Conservation (phyloP, 2,113 vertebrate genomes). For the Anas platyrhynchos region DNA sequence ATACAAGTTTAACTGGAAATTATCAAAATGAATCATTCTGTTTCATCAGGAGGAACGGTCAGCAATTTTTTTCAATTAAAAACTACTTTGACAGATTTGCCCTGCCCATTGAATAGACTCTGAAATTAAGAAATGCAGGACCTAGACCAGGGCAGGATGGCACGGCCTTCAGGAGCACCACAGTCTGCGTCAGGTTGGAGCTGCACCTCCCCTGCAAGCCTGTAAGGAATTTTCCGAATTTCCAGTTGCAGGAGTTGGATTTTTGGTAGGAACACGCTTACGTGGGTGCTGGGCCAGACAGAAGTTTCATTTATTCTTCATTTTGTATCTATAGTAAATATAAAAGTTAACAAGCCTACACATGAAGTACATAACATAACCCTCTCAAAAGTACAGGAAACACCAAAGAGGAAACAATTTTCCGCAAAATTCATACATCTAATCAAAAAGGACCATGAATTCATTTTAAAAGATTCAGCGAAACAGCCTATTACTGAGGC, state of each 20-base stretch:
- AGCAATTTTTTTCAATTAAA: neutral
- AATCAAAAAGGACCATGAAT: neutral
- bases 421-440: neutral
- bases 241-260: neutral
- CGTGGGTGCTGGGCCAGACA: neutral
- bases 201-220: neutral
- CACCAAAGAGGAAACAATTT: neutral
- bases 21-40: neutral
- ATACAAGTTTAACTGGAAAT: neutral
- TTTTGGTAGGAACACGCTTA: neutral
- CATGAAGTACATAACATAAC: neutral
- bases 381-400: neutral
- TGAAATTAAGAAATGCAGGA: neutral
- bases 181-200: too few relatives aligned
- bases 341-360: neutral
- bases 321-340: neutral
- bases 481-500: neutral
- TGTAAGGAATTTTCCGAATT: too few relatives aligned
- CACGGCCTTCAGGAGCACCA: neutral
- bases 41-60: neutral
- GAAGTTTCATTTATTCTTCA: neutral
- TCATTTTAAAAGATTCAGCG: neutral
- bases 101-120: neutral
- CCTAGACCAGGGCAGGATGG: neutral
- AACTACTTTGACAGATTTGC: neutral